Base-by-base conservation (phyloP, 37 sponge, comb jelly and placozoan genomes). In the Cladorhizidae sp. region DNA sequence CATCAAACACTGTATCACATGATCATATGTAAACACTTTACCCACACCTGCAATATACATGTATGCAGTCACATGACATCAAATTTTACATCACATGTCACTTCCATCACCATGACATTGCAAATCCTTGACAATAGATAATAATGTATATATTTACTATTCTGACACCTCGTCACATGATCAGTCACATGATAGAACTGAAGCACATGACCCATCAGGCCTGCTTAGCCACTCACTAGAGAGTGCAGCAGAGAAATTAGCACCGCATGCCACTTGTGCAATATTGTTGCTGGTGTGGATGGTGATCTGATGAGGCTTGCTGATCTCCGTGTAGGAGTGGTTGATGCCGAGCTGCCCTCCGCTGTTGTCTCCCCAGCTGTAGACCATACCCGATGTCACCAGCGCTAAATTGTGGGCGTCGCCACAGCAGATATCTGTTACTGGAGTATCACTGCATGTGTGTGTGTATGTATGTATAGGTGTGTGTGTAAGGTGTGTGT, bases 381-480 rank as follows among this genome's bases (percentile, higher is more conserved):
- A 89, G n/a, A 82, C 83, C 32, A 86, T 57, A 1, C 82, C 86
- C 75, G 39, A 79, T 2, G 57, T 75, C 40, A 62, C 64, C 29
- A 79, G 80, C 2, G 88, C 82, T 36, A 61, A 81, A 61, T 90
- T 84, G 80, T 95, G 96, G 21, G 63, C 80, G 40, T 93, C 93
- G 40, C 96, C 96, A 85, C 93, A 95, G 38, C 84, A 58, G 14
- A 95, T 86, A 78, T 93, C 96, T n/a, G 77, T 61, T 15, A 95
- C 72, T 32, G 80, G 79, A 26, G 76, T 73, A 29, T 81, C 78
- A 74, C 89, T 88, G 68, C 6, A 72, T 15, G 12, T 17, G 12
- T 61, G 28, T 28, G 62, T 61, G 62, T 61, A 6, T 45, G 49
- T 45, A 9, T 5, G 49, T 5, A 45, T 12, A 45, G 49, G 49